Conservation (phyloP, 2,888 invertebrate genomes). For the Piscicola geometra region DNA sequence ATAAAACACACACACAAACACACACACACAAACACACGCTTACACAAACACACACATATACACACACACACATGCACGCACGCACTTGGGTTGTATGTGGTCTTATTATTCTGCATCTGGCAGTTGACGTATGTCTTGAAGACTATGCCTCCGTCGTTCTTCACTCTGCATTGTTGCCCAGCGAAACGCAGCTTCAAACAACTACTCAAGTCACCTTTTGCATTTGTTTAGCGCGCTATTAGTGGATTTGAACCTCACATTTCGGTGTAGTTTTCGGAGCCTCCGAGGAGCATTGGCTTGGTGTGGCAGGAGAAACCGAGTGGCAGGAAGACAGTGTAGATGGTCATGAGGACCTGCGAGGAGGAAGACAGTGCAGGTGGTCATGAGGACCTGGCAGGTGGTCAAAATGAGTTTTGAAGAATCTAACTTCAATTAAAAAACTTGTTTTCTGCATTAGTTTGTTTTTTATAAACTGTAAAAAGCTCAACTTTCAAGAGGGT, state of each 20-base stretch:
- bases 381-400: background rate
- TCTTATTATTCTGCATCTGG: background rate
- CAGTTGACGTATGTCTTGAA: background rate
- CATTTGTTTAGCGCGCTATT: too few relatives aligned
- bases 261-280: background rate
- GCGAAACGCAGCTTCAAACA: background rate
- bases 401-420: too few relatives aligned
- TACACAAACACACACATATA: too few relatives aligned
- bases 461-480: too few relatives aligned
- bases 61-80: too few relatives aligned
- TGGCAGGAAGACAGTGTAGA: conserved; percentile 41
- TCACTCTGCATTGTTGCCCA: background rate
- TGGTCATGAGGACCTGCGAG: conserved; percentile 41
- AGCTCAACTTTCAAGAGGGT: too few relatives aligned
- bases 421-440: too few relatives aligned
- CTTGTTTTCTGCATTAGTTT: too few relatives aligned
- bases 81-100: background rate
- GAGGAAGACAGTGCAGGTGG: background rate
- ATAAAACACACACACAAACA: too few relatives aligned
- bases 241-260: background rate
- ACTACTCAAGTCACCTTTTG: background rate
- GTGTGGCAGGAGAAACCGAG: conserved; percentile 39
- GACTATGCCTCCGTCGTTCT: background rate
- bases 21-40: too few relatives aligned
- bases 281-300: background rate